Base-by-base conservation (phyloP, 2,888 invertebrate species). In the Uropetala carovei region DNA sequence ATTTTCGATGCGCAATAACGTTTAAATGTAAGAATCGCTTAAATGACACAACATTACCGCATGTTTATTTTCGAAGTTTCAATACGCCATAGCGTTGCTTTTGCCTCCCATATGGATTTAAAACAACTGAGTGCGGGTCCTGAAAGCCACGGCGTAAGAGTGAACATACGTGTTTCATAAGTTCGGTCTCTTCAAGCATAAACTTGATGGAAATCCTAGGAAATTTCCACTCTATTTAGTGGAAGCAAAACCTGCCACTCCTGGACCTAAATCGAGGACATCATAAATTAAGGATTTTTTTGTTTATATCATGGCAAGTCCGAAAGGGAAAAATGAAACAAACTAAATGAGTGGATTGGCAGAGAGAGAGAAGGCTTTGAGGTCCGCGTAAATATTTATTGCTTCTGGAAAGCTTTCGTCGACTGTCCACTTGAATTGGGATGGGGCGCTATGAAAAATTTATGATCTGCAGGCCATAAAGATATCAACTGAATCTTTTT, bases 371-470 rank as follows among this genome's bases (percentile, higher is more conserved):
- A n/a, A 14, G 64, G n/a, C 64, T 64, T 64, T 64, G 43, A 43
- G 43, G 43, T 43, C 43, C n/a, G 64, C 64, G 18, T 64, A 64
- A 64, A 64, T 64, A 64, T 64, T 64, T 64, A 64, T 64, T n/a
- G 16, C 64, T 64, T 64, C 64, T 16, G 64, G 64, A 64, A 64
- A 64, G 64, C 64, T 64, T 64, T 64, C 64, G 64, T 64, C 64
- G 64, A n/a, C 64, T 64, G 64, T 64, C 64, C 64, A 64, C 64
- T 64, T 64, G 64, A 64, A 64, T 64, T 64, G 64, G 64, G 64
- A 64, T 7, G 18, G 43, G 43, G 43, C 43, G n/a, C 16, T 43
- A 64, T 64, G 64, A 64, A 64, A 64, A 11, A 64, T 64, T 16
- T 64, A 64, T 64, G 64, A n/a, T n/a, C 64, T n/a, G 7, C 64